Percentiles rank a stretch among this genome's conserved stretches.
Conservation (phyloP, 2,113 vertebrate genomes). For the Lichenostomus cassidix region DNA sequence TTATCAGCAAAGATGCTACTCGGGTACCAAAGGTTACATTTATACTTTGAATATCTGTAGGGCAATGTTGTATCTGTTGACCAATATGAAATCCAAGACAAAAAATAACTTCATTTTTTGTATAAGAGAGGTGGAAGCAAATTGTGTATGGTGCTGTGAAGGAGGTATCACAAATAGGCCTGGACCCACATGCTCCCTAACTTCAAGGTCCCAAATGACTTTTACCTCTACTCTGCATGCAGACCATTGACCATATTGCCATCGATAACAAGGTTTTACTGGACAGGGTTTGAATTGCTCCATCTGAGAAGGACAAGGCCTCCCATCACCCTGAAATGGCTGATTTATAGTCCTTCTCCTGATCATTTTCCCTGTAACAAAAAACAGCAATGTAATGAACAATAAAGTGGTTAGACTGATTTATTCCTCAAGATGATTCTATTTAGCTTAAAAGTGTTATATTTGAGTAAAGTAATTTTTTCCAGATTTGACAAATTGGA, state of each 20-base stretch:
- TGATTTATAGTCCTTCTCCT: slow-evolving; percentile 86
- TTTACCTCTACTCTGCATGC: slow-evolving; percentile 93
- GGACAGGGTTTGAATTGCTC: slow-evolving; percentile 95
- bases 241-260: slow-evolving; percentile 92
- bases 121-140: neutral
- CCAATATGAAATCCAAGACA: neutral
- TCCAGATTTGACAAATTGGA: neutral
- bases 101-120: neutral
- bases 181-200: neutral
- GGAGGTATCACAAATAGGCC: neutral
- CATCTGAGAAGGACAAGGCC: slow-evolving; percentile 88
- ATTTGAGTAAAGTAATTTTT: neutral
- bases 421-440: neutral
- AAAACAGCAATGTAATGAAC: neutral
- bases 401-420: neutral
- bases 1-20: neutral
- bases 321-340: slow-evolving; percentile 92
- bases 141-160: neutral
- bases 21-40: neutral
- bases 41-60: neutral
- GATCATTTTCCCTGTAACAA: slow-evolving; percentile 88
- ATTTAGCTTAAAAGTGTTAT: neutral
- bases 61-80: neutral
- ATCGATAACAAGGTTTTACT: slow-evolving; percentile 91
- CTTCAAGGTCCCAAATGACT: neutral